A percentile compares a stretch with the other conserved stretches of the same genome.
These are phyloP conservation scores for Coleophora flavipennella DNA, from an alignment of 2,888 invertebrate genomes.

Conservation along the genomic window DNA sequence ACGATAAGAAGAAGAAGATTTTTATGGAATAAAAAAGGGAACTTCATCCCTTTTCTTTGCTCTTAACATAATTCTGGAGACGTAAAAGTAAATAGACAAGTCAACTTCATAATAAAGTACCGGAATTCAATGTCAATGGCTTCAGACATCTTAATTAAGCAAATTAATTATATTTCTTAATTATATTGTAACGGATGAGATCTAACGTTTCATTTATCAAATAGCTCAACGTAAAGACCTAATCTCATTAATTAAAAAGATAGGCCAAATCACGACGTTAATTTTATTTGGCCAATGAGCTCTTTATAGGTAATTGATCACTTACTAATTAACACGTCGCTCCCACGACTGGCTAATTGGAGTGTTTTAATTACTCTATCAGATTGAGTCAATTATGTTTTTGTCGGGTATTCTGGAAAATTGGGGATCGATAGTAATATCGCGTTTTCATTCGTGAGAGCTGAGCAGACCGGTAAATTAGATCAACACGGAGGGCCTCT, in stretches of 20 bases:
- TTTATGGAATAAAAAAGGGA: background rate
- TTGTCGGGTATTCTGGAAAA: conserved; percentile 4
- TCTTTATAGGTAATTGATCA: conserved; percentile 31
- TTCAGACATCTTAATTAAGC: too few species aligned
- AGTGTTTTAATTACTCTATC: conserved; percentile 23
- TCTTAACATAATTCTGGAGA: too few species aligned
- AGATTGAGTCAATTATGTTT: conserved; percentile 9
- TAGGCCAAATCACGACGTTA: conserved; percentile 6
- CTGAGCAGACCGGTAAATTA: conserved; percentile 31
- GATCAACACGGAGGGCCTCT: conserved; percentile 33
- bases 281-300: conserved; percentile 22
- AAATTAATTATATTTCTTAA: too few species aligned
- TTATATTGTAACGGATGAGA: too few species aligned
- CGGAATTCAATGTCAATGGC: too few species aligned
- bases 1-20: too few species aligned
- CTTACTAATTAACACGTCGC: conserved; percentile 40
- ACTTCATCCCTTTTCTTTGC: background rate
- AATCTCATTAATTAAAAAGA: too few species aligned
- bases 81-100: too few species aligned
- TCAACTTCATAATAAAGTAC: too few species aligned
- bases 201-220: too few species aligned
- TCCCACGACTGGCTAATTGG: conserved; percentile 24
- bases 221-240: too few species aligned
- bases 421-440: conserved; percentile 19
- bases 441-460: conserved; percentile 20